phyloP scores from a whole-genome alignment of 2,888 invertebrate genomes.

The Apotomis turbidana region DNA sequence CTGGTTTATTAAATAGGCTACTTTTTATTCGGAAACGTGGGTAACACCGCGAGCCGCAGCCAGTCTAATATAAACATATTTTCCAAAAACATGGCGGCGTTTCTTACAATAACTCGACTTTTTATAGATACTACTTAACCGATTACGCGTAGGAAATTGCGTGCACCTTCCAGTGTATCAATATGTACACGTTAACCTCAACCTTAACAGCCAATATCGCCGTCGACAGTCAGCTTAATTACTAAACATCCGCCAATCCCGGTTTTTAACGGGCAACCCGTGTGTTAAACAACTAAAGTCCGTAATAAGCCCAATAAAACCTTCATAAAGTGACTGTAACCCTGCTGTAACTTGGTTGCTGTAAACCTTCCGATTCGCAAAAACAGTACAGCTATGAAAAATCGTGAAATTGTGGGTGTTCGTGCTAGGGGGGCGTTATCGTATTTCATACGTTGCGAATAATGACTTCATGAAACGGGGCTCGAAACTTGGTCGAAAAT shows the following conservation, averaged over 20 bases:
- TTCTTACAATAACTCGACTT: no score
- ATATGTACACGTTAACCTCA: no score
- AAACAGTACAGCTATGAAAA: conserved; percentile 59
- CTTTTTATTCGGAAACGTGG: no score
- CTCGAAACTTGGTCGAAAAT: conserved; percentile 23
- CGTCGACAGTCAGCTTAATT: conserved; percentile 51
- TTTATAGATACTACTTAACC: no score
- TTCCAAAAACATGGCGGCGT: no score
- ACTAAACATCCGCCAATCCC: conserved; percentile 28
- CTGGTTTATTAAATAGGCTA: no score
- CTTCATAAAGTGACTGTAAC: conserved; percentile 43
- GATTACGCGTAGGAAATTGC: no score
- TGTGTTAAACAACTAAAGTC: conserved; percentile 29
- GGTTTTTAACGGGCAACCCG: conserved; percentile 31
- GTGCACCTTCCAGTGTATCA: no score
- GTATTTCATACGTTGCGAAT: conserved; percentile 30
- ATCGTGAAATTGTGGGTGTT: conserved; percentile 60
- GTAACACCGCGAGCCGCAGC: no score
- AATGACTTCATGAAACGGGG: conserved; percentile 25
- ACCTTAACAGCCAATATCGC: conserved; percentile 58
- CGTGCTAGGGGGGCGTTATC: conserved; percentile 22
- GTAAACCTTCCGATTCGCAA: conserved; percentile 54
- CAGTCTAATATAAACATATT: no score
- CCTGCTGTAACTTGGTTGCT: conserved; percentile 49
- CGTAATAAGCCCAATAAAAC: conserved; percentile 20